Percentiles rank a stretch among this genome's conserved stretches.
Conservation (phyloP, 2,888 invertebrate genomes). For the Boloria selene region DNA sequence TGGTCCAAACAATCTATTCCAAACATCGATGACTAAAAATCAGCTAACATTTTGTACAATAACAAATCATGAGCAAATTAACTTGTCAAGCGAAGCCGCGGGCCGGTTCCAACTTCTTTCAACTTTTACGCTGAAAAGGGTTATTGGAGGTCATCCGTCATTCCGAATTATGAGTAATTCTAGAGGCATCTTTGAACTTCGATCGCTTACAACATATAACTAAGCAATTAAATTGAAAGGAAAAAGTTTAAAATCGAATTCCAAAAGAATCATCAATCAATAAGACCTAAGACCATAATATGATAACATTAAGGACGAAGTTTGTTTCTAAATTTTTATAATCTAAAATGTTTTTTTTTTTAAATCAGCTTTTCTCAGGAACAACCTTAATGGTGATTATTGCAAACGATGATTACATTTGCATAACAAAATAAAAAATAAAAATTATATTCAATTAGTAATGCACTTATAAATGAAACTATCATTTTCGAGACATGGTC, state of each 20-base stretch:
- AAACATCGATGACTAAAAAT: constrained; percentile 33
- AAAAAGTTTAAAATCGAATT: background rate
- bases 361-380: too few relatives aligned
- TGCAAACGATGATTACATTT: too few relatives aligned
- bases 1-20: constrained; percentile 12
- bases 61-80: constrained; percentile 49
- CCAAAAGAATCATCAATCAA: background rate
- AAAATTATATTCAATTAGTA: too few relatives aligned
- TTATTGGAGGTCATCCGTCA: constrained; percentile 45
- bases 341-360: too few relatives aligned
- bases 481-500: too few relatives aligned
- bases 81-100: constrained; percentile 43
- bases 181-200: constrained; percentile 31
- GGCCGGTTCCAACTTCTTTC: constrained; percentile 38
- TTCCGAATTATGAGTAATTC: constrained; percentile 39
- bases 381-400: too few relatives aligned
- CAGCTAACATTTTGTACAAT: constrained; percentile 39
- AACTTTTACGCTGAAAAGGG: constrained; percentile 40
- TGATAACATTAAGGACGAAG: too few relatives aligned
- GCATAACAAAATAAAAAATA: too few relatives aligned
- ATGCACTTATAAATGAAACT: too few relatives aligned
- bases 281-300: too few relatives aligned
- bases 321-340: too few relatives aligned
- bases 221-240: constrained; percentile 8
- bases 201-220: constrained; percentile 17